phyloP scores from a whole-genome alignment of 2,797 vertebrate species.

The Hephaestus fuliginosus region DNA sequence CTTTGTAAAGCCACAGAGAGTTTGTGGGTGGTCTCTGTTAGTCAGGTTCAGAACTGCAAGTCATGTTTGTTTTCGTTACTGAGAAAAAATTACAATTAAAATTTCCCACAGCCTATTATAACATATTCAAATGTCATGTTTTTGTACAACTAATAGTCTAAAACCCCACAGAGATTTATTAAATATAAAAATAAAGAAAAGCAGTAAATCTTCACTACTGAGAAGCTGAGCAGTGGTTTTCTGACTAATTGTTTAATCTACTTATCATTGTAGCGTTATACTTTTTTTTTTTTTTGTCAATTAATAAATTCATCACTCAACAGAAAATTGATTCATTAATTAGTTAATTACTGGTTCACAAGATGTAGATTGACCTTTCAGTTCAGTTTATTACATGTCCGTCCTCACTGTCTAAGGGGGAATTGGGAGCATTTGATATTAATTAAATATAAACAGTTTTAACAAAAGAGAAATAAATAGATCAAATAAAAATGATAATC shows the following conservation, averaged over 20 bases:
- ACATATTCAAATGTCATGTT: not conserved
- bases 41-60: not conserved
- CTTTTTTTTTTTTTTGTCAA: no score
- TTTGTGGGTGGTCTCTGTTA: constrained; percentile 44
- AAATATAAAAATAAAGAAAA: not conserved
- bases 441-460: not conserved
- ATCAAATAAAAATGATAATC: not conserved
- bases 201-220: not conserved
- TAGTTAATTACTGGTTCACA: not conserved
- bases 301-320: no score
- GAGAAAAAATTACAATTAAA: not conserved
- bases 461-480: not conserved
- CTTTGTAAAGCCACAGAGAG: constrained; percentile 36
- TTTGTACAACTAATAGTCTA: not conserved
- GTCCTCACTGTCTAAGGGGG: not conserved
- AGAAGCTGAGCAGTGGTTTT: not conserved
- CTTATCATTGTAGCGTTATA: no score
- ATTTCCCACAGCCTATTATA: not conserved
- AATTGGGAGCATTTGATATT: not conserved
- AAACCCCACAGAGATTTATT: not conserved
- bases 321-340: no score
- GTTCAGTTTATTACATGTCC: not conserved
- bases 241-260: no score
- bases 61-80: not conserved
- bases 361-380: constrained; percentile 8